Base-by-base conservation (phyloP, 2,113 vertebrate species). In the Dissostichus mawsoni region DNA sequence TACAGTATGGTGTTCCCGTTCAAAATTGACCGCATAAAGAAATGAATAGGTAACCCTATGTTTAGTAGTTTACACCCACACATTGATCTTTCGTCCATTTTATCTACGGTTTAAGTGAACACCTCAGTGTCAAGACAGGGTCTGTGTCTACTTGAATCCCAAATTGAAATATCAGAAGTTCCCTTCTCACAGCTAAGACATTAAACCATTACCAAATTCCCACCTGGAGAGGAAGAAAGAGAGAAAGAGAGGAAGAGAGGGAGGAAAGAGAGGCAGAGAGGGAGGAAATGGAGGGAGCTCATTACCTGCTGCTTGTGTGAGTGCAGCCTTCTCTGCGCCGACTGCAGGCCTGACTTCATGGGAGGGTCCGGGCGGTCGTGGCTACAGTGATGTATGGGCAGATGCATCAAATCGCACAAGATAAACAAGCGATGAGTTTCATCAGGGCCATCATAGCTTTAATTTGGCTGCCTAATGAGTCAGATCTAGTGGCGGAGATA, bases 361-460 rank as follows among this genome's bases (percentile, higher is more conserved):
- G 93, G 94, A 92, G 93, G 83, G 91, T 91, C 91, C 72, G 90
- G 80, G 81, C 85, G 90, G 90, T 76, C 85, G 89, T 77, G 79
- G 81, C 92, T 93, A 92, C 90, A 86, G 82, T 90, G 96, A 97
- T 96, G 94, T 96, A 97, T 96, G 96, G 95, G 95, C 96, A 97
- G 96, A 96, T 96, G 96, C 94, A 96, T 95, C 95, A 96, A 96
- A 97, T 96, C 96, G 95, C 96, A 97, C 96, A 97, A 96, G 96
- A 97, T 97, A 97, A 97, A 97, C 96, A 97, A 97, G 96, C 96
- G 94, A 96, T 95, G 96, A 96, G 96, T 97, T 97, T 97, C 96
- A 97, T 97, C 96, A 97, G 96, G 96, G 95, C 96, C 96, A 97
- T 97, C 96, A 97, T 96, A 96, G 96, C 96, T 96, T 97, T 97